Conservation (phyloP, 1,140 invertebrate species). For the Drosophila trapezifrons region DNA sequence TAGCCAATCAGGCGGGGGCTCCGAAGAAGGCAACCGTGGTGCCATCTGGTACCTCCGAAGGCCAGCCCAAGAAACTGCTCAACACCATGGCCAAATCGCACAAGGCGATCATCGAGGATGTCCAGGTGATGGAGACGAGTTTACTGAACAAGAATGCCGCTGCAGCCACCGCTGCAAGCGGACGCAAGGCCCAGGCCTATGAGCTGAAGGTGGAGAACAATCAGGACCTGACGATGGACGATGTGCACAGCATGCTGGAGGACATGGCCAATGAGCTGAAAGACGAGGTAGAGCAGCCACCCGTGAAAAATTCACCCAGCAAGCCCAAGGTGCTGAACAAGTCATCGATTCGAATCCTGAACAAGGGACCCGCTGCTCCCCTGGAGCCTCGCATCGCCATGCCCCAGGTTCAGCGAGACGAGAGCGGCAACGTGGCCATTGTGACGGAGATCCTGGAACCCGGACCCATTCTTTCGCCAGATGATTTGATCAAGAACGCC, state of each 20-base stretch:
- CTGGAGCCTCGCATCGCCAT: conserved; percentile 65
- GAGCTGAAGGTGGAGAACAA: conserved; percentile 76
- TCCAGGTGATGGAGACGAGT: conserved; percentile 48
- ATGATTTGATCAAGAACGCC: conserved; percentile 69
- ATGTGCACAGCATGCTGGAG: conserved; percentile 70
- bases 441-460: conserved; percentile 77
- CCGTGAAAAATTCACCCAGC: neutral
- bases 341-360: conserved; percentile 72
- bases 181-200: conserved; percentile 36
- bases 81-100: conserved; percentile 57
- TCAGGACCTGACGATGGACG: conserved; percentile 74
- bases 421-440: conserved; percentile 76
- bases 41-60: neutral
- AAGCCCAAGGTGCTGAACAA: conserved; percentile 80
- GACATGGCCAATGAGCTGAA: conserved; percentile 55
- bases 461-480: neutral
- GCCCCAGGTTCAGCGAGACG: conserved; percentile 63
- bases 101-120: conserved; percentile 49
- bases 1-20: conserved; percentile 2
- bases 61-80: conserved; percentile 43
- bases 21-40: conserved; percentile 2
- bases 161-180: neutral
- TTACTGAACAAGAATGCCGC: conserved; percentile 33
- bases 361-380: conserved; percentile 58
- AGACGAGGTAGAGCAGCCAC: neutral